These are phyloP conservation scores for Tenualosa thibaudeaui DNA, from an alignment of 2,797 vertebrate species.

Conservation along the genomic window DNA sequence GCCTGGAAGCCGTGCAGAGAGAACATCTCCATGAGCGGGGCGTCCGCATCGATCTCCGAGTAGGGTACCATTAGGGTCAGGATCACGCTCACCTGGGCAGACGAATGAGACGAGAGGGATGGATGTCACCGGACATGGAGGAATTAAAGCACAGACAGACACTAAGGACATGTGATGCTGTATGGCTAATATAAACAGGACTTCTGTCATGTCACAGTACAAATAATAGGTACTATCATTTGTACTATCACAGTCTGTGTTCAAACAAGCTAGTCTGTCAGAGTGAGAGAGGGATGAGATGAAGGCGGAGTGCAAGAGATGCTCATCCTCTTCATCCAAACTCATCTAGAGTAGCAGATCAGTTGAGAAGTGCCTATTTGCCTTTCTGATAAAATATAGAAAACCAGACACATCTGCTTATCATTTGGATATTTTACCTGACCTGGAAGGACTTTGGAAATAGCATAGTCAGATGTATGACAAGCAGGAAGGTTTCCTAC, in stretches of 20 bases:
- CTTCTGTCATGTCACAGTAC: no score
- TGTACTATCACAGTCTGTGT: not conserved
- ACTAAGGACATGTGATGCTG: no score
- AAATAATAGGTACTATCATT: no score
- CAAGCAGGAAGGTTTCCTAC: no score
- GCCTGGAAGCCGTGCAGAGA: slow-evolving; percentile 85
- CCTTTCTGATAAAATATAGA: no score
- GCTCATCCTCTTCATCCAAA: not conserved
- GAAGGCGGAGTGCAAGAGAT: no score
- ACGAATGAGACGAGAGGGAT: slow-evolving; percentile 29
- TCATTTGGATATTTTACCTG: no score
- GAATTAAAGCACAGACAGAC: not conserved
- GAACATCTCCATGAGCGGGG: slow-evolving; percentile 98
- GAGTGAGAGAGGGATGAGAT: not conserved
- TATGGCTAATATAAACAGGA: no score
- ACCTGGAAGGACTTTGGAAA: no score
- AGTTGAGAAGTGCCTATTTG: not conserved
- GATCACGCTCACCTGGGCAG: slow-evolving; percentile 89
- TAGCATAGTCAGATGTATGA: no score
- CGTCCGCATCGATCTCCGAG: slow-evolving; percentile 87
- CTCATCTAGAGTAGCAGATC: not conserved
- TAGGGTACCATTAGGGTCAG: slow-evolving; percentile 96
- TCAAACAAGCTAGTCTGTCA: not conserved
- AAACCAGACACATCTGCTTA: no score
- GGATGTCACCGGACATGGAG: not conserved